Evolutionary conservation across 2,888 invertebrate genomes (phyloP).

Genomic region (Busseola fusca): DNA sequence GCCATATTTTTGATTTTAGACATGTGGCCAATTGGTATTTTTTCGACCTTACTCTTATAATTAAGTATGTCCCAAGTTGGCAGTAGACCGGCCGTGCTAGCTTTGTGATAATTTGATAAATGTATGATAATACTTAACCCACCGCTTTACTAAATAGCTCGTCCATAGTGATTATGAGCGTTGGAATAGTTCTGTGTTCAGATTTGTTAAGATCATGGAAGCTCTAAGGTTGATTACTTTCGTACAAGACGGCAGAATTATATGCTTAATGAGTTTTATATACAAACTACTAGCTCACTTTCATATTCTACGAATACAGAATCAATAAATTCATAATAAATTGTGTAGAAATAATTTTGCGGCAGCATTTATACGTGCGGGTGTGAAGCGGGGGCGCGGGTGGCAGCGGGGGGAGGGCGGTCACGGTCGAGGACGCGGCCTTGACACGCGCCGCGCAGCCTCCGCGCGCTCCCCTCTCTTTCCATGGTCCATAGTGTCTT

Average conservation of each 20-base stretch:
- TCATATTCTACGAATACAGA: constrained; percentile 6
- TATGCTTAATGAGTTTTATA: neutral
- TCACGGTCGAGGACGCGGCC: constrained; percentile 86
- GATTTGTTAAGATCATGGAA: neutral
- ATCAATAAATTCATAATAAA: constrained; percentile 25
- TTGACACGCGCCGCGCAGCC: constrained; percentile 84
- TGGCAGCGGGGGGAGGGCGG: constrained; percentile 64
- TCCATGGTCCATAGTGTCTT: constrained; percentile 26
- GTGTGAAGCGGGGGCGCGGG: constrained; percentile 26
- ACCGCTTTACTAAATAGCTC: neutral
- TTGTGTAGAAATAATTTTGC: constrained; percentile 42
- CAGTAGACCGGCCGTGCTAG: neutral
- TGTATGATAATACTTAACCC: neutral
- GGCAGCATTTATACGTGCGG: constrained; percentile 50
- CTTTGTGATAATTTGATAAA: neutral
- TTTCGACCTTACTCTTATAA: neutral
- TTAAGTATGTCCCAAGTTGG: neutral
- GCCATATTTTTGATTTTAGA: too few species aligned
- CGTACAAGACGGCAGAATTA: neutral
- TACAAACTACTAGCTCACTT: constrained; percentile 12
- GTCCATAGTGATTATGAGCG: neutral
- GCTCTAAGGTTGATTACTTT: neutral
- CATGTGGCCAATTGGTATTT: neutral
- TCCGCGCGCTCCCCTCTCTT: constrained; percentile 64
- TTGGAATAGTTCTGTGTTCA: neutral